Percentiles rank a stretch among this genome's conserved stretches.
Conservation (phyloP, 1,140 invertebrate genomes). For the Apolygus lucorum region DNA sequence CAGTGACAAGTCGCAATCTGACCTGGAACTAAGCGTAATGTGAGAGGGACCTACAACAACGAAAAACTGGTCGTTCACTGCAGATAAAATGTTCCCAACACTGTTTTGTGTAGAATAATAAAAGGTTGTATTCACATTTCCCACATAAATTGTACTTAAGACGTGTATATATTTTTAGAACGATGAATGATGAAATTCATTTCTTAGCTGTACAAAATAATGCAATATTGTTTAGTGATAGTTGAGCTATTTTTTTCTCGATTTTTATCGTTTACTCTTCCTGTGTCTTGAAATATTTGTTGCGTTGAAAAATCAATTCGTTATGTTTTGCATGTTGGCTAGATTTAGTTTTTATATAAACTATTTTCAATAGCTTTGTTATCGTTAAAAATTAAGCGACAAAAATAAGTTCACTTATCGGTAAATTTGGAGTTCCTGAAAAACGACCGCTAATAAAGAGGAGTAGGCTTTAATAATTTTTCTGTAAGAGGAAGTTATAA, state of each 20-base stretch:
- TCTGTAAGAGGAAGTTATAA: not conserved
- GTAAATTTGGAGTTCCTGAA: not conserved
- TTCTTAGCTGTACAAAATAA: not conserved
- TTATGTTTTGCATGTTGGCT: not conserved
- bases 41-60: too few species aligned
- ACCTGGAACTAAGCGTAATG: too few species aligned
- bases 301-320: not conserved
- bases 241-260: not conserved
- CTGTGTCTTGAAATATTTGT: not conserved
- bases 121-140: too few species aligned
- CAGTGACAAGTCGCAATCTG: too few species aligned
- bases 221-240: not conserved
- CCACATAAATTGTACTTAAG: too few species aligned
- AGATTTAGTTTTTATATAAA: conserved; percentile 17
- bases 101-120: too few species aligned
- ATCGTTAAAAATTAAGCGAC: not conserved
- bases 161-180: too few species aligned
- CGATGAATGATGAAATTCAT: not conserved
- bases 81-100: too few species aligned
- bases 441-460: conserved; percentile 2
- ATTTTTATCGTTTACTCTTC: not conserved
- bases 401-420: not conserved
- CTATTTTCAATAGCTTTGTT: conserved; percentile 16
- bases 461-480: not conserved
- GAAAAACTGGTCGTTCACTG: too few species aligned